phyloP scores from a whole-genome alignment of 2,113 vertebrate species.

The Sceloporus undulatus region DNA sequence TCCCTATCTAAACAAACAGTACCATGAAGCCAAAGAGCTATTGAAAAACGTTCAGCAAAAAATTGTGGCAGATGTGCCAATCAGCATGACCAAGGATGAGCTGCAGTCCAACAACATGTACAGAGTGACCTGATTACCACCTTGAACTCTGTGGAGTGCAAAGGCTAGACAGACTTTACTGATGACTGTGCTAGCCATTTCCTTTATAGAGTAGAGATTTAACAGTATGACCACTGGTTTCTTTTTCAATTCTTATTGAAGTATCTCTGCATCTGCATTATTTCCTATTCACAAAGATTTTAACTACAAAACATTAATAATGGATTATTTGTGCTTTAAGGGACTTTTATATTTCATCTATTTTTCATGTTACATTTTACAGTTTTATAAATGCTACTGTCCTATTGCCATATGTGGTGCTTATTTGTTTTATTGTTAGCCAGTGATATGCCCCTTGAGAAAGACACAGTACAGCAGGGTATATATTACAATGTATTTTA shows the following conservation, averaged over 20 bases:
- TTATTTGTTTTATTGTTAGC: constrained; percentile 6
- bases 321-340: constrained; percentile 23
- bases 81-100: no score
- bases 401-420: constrained; percentile 2
- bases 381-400: constrained; percentile 15
- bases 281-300: constrained; percentile 1
- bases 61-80: no score
- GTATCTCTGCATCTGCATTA: background rate
- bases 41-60: no score
- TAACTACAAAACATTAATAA: constrained; percentile 15
- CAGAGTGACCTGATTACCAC: no score
- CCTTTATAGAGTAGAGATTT: background rate
- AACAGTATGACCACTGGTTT: background rate
- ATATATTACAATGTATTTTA: constrained; percentile 1
- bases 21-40: no score
- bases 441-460: background rate
- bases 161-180: background rate
- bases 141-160: background rate
- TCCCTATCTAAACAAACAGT: no score
- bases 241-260: background rate
- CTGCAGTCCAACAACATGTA: no score
- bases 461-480: background rate
- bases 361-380: constrained; percentile 25
- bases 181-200: background rate
- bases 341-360: constrained; percentile 24